phyloP scores from a whole-genome alignment of 2,888 invertebrate genomes.

The Therioaphis trifolii region DNA sequence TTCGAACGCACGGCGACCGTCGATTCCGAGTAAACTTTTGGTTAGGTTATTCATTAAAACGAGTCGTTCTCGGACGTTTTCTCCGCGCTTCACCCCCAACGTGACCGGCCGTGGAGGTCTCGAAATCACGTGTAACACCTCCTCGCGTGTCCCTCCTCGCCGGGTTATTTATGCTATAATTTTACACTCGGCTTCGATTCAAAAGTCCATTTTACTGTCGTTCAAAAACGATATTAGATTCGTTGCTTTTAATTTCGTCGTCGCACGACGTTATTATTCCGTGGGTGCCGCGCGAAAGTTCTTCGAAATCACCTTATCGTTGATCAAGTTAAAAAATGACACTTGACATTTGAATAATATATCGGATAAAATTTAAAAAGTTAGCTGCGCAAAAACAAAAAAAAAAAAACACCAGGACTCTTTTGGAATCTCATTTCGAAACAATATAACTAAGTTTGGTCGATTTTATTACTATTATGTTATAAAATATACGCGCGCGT shows the following conservation, averaged over 20 bases:
- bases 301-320: slow-evolving; percentile 12
- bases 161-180: slow-evolving; percentile 43
- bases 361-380: slow-evolving; percentile 27
- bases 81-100: not conserved
- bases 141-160: not conserved
- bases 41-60: slow-evolving; percentile 33
- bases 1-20: not conserved
- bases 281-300: not conserved
- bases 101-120: not conserved
- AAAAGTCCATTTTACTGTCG: slow-evolving; percentile 1
- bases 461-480: not conserved
- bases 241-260: slow-evolving; percentile 8
- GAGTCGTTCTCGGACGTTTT: not conserved
- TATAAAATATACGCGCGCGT: not conserved
- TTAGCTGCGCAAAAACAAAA: not conserved
- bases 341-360: slow-evolving; percentile 37
- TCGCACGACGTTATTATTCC: not conserved
- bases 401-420: not conserved
- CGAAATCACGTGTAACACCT: slow-evolving; percentile 14
- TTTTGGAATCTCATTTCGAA: slow-evolving; percentile 9
- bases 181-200: slow-evolving; percentile 10
- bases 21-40: slow-evolving; percentile 26
- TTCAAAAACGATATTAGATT: not conserved
- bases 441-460: not conserved
- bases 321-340: slow-evolving; percentile 40